phyloP scores from a whole-genome alignment of 1,140 invertebrate genomes.

The Papilio aristodemus region DNA sequence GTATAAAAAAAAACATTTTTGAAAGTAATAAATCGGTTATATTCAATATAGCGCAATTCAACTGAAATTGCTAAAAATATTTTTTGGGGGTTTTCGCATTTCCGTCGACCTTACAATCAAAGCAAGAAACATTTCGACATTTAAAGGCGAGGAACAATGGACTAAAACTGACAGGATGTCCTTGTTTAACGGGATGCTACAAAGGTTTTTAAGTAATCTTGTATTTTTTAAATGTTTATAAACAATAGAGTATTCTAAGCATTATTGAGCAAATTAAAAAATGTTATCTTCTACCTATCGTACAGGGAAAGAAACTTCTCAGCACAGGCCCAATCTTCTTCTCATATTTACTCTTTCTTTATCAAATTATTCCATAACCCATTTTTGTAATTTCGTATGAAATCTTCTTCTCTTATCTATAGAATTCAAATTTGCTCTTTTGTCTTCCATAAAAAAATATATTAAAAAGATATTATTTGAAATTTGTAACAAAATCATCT shows the following conservation, averaged over 20 bases:
- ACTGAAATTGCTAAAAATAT: background rate
- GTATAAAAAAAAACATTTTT: background rate
- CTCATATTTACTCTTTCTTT: no score
- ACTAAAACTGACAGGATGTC: constrained; percentile 16
- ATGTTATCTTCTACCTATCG: no score
- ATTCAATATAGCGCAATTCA: background rate
- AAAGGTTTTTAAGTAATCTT: background rate
- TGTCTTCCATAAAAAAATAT: no score
- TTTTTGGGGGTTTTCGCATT: background rate
- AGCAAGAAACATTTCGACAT: constrained; percentile 1
- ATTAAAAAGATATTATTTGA: no score
- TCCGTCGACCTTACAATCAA: constrained; percentile 12
- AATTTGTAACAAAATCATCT: no score
- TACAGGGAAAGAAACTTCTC: no score
- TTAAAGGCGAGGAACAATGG: constrained; percentile 2
- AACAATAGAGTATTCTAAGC: background rate
- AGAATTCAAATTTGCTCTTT: no score
- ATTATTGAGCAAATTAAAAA: no score
- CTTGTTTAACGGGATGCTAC: constrained; percentile 23
- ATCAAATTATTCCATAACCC: no score
- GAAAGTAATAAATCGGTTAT: background rate
- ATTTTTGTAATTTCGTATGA: no score
- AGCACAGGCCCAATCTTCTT: no score
- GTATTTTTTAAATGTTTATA: background rate
- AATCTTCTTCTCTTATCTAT: no score